Percentiles rank a stretch among this genome's conserved stretches.
Conservation (phyloP, 2,797 vertebrate genomes). For the Heteromormyrus szaboi region DNA sequence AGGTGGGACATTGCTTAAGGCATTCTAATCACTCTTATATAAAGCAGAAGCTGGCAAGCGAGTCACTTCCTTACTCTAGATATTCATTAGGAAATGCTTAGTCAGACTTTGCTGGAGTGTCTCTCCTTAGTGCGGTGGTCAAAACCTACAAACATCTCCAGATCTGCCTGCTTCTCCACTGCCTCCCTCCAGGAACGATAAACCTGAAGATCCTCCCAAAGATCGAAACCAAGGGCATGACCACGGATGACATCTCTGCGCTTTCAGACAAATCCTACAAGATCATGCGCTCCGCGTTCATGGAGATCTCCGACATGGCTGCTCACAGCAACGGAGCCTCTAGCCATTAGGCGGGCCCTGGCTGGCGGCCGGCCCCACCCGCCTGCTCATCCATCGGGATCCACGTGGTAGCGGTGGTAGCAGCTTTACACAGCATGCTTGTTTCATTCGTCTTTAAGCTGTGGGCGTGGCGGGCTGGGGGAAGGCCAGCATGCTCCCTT, state of each 20-base stretch:
- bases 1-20: neutral
- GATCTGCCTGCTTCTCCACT: neutral
- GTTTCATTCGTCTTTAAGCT: neutral
- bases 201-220: conserved; percentile 16
- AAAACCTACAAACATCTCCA: neutral
- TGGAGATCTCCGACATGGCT: neutral
- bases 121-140: neutral
- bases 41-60: neutral
- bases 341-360: neutral
- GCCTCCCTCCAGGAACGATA: neutral
- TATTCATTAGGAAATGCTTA: neutral
- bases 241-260: neutral
- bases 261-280: conserved; percentile 6
- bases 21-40: neutral
- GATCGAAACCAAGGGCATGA: conserved; percentile 21
- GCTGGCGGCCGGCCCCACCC: neutral
- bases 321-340: neutral
- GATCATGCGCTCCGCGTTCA: conserved; percentile 13
- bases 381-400: neutral
- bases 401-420: neutral
- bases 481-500: neutral
- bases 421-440: neutral
- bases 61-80: neutral
- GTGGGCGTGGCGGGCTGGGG: neutral
- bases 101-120: neutral